Percentiles rank a stretch among this genome's conserved stretches.
phyloP scores from a whole-genome alignment of 2,797 vertebrate genomes.

The Smutsia temminckii region DNA sequence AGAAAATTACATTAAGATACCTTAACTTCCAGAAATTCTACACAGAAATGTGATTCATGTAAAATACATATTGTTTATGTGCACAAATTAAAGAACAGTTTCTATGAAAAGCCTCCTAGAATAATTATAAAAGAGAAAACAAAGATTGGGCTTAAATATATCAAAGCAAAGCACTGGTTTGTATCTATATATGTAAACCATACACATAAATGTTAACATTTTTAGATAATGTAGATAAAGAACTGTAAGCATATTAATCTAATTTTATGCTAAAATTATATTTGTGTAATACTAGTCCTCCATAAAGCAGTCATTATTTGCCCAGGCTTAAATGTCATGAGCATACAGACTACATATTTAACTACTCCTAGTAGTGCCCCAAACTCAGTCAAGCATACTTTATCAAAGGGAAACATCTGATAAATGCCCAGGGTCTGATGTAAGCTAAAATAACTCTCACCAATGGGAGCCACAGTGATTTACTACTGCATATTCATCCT shows the following conservation, averaged over 20 bases:
- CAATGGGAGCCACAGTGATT: background rate
- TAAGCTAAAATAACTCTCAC: background rate
- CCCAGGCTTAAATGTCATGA: background rate
- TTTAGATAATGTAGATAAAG: background rate
- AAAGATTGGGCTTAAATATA: background rate
- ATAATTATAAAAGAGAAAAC: background rate
- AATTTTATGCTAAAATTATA: background rate
- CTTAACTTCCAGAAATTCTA: background rate
- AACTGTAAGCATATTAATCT: background rate
- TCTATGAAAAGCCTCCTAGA: background rate
- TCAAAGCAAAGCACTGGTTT: background rate
- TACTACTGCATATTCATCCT: background rate
- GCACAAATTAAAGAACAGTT: background rate
- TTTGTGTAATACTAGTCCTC: background rate
- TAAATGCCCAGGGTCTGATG: background rate
- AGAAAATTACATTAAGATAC: background rate
- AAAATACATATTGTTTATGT: background rate
- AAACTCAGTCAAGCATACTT: background rate
- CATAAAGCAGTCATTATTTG: background rate
- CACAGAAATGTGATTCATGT: background rate
- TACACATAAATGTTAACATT: background rate
- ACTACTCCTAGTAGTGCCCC: background rate
- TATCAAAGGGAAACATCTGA: slow-evolving; percentile 34
- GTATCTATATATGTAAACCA: background rate
- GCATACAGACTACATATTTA: background rate